Base-by-base conservation (phyloP, 2,888 invertebrate genomes). In the Abscondita cerata region DNA sequence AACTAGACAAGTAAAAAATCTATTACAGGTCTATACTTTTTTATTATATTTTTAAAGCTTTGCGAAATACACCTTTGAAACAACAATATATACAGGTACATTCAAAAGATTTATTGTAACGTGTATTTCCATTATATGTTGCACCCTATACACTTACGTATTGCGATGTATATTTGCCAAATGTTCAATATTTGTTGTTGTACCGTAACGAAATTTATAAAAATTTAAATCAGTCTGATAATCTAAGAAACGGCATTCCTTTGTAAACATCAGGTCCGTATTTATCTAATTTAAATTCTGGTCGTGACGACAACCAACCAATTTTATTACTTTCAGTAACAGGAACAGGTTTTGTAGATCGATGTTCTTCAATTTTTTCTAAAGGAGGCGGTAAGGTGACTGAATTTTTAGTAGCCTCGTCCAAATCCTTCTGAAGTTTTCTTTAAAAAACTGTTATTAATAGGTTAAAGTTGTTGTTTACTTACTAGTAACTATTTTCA, bases 271-370 rank as follows among this genome's bases (percentile, higher is more conserved):
- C 70, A 11, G 69, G 64, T 2, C 71, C 72, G 56, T 67, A 70
- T 34, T 66, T 67, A 55, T 71, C 69, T 44, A 71, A 50, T 18
- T 48, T 56, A 62, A 72, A 72, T 36, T 70, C 70, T 6, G 62
- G 52, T 20, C 52, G 59, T 0, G 34, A 33, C 1, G 62, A 41
- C 5, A 71, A 18, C 71, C 71, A 72, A n/a, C 72, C 72, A 41
- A 68, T 70, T 52, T 70, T 68, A 47, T 67, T 67, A 46, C 64
- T 66, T 1, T 59, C 60, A 19, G 68, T 64, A 6, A 63, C 52
- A 8, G 72, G 69, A 44, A 69, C 44, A 0, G 71, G 71, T 31
- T 58, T 48, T 25, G 67, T 60, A 4, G 53, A 64, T 52, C 71
- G 65, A n/a, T 11, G 31, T 53, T 70, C 70, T 34, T 40, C 19